These are phyloP conservation scores for Sebastes aleutianus DNA, from an alignment of 2,797 vertebrate genomes.

Conservation along the genomic window DNA sequence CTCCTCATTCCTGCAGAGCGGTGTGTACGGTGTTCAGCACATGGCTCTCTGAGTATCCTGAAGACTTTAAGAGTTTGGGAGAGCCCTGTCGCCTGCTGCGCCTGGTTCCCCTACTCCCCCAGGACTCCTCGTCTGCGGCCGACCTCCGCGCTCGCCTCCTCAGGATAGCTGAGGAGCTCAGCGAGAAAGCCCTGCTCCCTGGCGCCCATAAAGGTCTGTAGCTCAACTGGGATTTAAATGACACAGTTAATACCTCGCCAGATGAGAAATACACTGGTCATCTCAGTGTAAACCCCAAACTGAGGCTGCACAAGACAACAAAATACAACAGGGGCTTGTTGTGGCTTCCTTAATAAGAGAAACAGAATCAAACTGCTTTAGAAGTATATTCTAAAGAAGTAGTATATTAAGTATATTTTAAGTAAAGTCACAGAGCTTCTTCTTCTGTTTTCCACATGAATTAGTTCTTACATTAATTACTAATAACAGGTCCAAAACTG, in stretches of 20 bases:
- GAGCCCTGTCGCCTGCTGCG: constrained; percentile 82
- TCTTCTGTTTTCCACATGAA: not conserved
- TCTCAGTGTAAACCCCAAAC: not conserved
- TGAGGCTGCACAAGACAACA: not conserved
- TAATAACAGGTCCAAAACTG: not conserved
- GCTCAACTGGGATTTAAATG: not conserved
- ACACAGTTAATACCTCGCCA: not conserved
- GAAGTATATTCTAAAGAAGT: not conserved
- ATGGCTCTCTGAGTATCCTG: constrained; percentile 89
- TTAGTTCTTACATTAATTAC: not conserved
- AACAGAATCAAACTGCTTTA: not conserved
- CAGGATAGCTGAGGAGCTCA: constrained; percentile 79
- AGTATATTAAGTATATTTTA: not conserved
- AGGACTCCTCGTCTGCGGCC: constrained; percentile 70
- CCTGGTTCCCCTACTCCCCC: constrained; percentile 81
- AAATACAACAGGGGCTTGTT: not conserved
- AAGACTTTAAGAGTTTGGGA: constrained; percentile 84
- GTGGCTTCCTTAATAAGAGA: not conserved
- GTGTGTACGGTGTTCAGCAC: constrained; percentile 86
- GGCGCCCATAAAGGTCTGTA: constrained; percentile 48
- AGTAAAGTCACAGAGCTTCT: not conserved
- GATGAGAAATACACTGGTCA: not conserved
- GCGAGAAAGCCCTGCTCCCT: constrained; percentile 77
- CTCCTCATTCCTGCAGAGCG: constrained; percentile 72
- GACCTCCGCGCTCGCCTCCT: constrained; percentile 75